Percentiles rank a stretch among this genome's conserved stretches.
These are phyloP conservation scores for Phrynocephalus forsythii DNA, from an alignment of 2,797 vertebrate genomes.

Conservation along the genomic window DNA sequence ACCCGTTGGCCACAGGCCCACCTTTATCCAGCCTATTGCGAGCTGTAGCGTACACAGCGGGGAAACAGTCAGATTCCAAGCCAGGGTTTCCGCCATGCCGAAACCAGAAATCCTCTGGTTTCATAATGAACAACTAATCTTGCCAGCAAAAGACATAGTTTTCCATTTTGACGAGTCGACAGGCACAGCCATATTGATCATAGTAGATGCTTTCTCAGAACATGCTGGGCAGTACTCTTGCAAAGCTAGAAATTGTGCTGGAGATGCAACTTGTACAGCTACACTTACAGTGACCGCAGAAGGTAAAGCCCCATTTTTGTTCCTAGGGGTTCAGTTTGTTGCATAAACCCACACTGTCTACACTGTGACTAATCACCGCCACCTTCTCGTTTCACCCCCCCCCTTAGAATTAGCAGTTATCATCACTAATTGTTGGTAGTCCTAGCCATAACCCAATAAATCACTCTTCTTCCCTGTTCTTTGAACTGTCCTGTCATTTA, in stretches of 20 bases:
- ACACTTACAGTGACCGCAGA: slow-evolving; percentile 86
- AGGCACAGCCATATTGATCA: slow-evolving; percentile 89
- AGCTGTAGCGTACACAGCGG: slow-evolving; percentile 88
- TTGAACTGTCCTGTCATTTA: slow-evolving; percentile 10
- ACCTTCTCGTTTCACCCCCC: slow-evolving; percentile 57
- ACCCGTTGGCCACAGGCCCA: slow-evolving; percentile 85
- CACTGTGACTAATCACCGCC: slow-evolving; percentile 73
- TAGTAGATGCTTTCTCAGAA: slow-evolving; percentile 92
- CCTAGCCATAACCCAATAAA: slow-evolving; percentile 57
- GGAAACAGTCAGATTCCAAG: slow-evolving; percentile 92
- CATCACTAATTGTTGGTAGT: slow-evolving; percentile 64
- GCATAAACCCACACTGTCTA: slow-evolving; percentile 60
- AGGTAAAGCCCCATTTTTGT: slow-evolving; percentile 87
- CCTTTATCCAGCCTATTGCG: slow-evolving; percentile 90
- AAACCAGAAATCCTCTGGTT: slow-evolving; percentile 92
- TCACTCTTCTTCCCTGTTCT: slow-evolving; percentile 47
- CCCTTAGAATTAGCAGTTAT: slow-evolving; percentile 38
- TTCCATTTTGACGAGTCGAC: slow-evolving; percentile 93
- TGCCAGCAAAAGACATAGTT: slow-evolving; percentile 88
- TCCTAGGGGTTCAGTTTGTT: slow-evolving; percentile 75
- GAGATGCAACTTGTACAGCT: slow-evolving; percentile 89
- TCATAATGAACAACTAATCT: slow-evolving; percentile 86
- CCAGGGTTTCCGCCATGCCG: slow-evolving; percentile 85
- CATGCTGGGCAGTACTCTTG: slow-evolving; percentile 93
- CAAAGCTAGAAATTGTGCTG: slow-evolving; percentile 87